phyloP scores from a whole-genome alignment of 2,113 vertebrate species.

The Nothocercus nigrocapillus region DNA sequence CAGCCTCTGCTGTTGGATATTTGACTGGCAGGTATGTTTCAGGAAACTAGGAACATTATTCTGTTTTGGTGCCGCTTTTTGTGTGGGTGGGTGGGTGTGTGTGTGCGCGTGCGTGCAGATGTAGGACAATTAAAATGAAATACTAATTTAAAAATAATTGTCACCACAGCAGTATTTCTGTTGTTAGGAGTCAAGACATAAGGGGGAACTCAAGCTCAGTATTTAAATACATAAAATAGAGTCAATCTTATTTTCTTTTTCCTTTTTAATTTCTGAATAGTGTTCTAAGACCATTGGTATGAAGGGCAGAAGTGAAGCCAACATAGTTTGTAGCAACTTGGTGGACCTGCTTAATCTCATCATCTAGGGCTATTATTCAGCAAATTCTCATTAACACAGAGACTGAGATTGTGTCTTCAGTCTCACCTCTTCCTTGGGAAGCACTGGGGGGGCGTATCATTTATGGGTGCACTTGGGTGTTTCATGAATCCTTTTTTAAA shows the following conservation, averaged over 20 bases:
- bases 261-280: not conserved
- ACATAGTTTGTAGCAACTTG: not conserved
- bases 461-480: not conserved
- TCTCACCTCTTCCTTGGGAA: not conserved
- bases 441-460: not conserved
- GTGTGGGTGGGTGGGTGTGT: not conserved
- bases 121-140: not conserved
- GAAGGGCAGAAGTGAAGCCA: not conserved
- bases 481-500: not conserved
- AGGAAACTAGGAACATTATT: not conserved
- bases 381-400: not conserved
- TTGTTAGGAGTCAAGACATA: not conserved
- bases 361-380: not conserved
- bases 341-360: not conserved
- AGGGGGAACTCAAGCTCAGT: not conserved
- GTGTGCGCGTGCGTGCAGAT: not conserved
- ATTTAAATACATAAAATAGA: not conserved
- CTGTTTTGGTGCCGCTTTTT: not conserved
- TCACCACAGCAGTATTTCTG: accelerated
- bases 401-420: not conserved
- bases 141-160: not conserved
- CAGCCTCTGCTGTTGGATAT: constrained; percentile 93
- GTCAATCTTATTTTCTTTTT: not conserved
- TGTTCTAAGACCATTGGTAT: not conserved
- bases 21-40: constrained; percentile 89